A percentile compares a stretch with the other conserved stretches of the same genome.
These are phyloP conservation scores for Melipona quadrifasciata DNA, from an alignment of 1,140 invertebrate species.

Conservation along the genomic window DNA sequence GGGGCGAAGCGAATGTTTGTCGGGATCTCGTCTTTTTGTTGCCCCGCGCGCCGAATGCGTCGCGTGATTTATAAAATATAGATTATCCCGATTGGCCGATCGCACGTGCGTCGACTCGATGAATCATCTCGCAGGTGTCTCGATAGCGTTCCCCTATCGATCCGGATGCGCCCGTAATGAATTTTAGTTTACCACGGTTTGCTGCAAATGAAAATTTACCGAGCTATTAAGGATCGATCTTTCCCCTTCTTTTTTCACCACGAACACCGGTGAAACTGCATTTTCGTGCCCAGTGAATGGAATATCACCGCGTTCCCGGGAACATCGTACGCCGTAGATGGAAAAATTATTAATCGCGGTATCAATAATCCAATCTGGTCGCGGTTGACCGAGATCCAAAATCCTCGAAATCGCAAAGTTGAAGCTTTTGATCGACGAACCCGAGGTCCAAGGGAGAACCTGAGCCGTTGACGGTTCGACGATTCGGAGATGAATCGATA, in stretches of 20 bases:
- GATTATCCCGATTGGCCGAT: slow-evolving; percentile 41
- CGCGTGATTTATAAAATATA: slow-evolving; percentile 63
- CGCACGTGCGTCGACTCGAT: slow-evolving; percentile 47
- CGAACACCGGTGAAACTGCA: neutral
- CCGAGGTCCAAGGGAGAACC: neutral
- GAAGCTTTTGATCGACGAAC: too few relatives aligned
- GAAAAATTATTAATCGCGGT: too few relatives aligned
- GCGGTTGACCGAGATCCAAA: too few relatives aligned
- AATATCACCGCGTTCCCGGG: too few relatives aligned
- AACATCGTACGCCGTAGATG: too few relatives aligned
- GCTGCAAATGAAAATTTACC: slow-evolving; percentile 16
- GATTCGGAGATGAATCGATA: slow-evolving; percentile 22
- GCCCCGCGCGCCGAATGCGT: slow-evolving; percentile 23
- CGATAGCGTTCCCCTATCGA: slow-evolving; percentile 20
- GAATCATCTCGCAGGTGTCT: slow-evolving; percentile 49
- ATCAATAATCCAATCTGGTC: too few relatives aligned
- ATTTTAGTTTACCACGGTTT: neutral
- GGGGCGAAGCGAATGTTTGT: neutral
- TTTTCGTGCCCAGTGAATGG: neutral
- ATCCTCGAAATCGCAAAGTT: too few relatives aligned
- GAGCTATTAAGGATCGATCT: neutral
- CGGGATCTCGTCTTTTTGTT: slow-evolving; percentile 10
- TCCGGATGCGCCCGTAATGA: neutral
- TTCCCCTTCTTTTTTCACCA: neutral
- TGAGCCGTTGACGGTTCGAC: neutral